Evolutionary conservation across 2,113 vertebrate genomes (phyloP).

Genomic region (Sardina pilchardus): DNA sequence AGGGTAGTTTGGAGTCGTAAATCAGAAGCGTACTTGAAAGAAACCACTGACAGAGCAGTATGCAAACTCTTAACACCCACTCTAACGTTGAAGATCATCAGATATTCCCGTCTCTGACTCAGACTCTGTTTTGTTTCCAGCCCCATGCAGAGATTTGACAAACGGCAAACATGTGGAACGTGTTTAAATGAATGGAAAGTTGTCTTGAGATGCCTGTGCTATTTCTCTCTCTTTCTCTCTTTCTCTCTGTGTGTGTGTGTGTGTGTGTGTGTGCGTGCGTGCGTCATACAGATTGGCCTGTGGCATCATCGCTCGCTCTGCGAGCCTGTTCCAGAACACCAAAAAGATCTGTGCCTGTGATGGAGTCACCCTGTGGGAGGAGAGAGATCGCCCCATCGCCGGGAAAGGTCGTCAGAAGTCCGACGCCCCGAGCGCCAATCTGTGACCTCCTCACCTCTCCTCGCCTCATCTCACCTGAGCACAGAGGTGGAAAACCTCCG

Average conservation of each 20-base stretch:
- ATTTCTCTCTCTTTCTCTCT: neutral
- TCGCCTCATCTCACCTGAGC: neutral
- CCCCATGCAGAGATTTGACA: neutral
- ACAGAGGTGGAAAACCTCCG: too few relatives aligned
- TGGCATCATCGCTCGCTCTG: slow-evolving; percentile 86
- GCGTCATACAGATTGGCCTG: slow-evolving; percentile 77
- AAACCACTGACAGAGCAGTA: neutral
- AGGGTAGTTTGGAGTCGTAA: neutral
- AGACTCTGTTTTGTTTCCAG: neutral
- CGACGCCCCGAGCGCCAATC: slow-evolving; percentile 58
- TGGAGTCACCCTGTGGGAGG: slow-evolving; percentile 89
- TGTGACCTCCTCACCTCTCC: slow-evolving; percentile 57
- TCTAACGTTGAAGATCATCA: neutral
- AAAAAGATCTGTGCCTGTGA: slow-evolving; percentile 88
- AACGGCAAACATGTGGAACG: neutral
- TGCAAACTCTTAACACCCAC: neutral
- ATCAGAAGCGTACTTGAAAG: neutral
- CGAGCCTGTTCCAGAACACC: slow-evolving; percentile 87
- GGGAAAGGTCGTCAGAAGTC: slow-evolving; percentile 69
- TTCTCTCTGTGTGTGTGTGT: neutral
- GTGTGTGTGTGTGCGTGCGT: neutral
- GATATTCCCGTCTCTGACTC: neutral
- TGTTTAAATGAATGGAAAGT: neutral
- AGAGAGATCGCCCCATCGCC: slow-evolving; percentile 75
- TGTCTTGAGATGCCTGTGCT: neutral